Conservation (phyloP, 2,888 invertebrate genomes). For the Aphodius granarius region DNA sequence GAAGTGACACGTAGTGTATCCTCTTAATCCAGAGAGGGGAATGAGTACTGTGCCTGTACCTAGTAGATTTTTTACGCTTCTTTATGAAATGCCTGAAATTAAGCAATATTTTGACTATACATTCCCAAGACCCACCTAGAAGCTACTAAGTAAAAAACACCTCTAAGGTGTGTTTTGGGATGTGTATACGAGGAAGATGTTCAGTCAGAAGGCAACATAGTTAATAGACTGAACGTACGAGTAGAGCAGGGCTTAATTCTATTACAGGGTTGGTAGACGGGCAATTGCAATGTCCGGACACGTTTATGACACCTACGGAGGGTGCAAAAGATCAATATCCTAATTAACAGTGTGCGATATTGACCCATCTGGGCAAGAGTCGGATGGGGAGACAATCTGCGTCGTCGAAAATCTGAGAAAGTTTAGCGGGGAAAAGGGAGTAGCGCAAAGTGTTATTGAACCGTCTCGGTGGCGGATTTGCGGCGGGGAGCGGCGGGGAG, state of each 20-base stretch:
- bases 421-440: no score
- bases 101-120: no score
- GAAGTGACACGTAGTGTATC: no score
- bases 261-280: slow-evolving; percentile 3
- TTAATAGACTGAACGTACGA: slow-evolving; percentile 13
- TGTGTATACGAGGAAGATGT: neutral
- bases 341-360: neutral
- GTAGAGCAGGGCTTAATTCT: slow-evolving; percentile 2
- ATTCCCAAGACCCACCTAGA: no score
- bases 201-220: neutral
- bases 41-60: no score
- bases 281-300: neutral
- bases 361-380: neutral
- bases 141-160: no score
- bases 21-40: no score
- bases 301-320: neutral
- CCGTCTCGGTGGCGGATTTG: neutral
- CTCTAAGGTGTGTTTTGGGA: slow-evolving; percentile 21
- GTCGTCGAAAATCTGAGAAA: neutral
- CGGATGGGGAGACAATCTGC: neutral
- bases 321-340: neutral
- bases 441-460: neutral
- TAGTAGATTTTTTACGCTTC: no score
- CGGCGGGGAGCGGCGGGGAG: neutral
- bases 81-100: no score